These are phyloP conservation scores for Eriocheir sinensis DNA, from an alignment of 1,140 invertebrate species.

Conservation along the genomic window DNA sequence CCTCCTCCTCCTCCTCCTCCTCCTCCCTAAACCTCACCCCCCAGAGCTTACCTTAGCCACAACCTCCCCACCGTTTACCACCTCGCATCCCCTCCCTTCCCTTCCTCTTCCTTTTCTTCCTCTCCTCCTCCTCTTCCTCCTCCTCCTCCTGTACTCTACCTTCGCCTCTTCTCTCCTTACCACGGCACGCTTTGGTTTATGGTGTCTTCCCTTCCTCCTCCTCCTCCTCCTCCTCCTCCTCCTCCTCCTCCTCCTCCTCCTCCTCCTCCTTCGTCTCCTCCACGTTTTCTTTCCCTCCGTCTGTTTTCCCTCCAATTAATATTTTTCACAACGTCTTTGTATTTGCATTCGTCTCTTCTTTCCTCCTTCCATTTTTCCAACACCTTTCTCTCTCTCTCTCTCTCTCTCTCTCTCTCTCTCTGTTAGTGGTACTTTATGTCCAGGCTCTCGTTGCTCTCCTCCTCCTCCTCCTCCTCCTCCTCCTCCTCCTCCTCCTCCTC, in stretches of 20 bases:
- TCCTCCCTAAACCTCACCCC: neutral
- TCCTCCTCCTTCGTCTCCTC: neutral
- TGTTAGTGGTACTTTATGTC: too few relatives aligned
- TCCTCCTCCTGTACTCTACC: neutral
- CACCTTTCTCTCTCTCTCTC: neutral
- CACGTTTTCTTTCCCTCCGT: neutral
- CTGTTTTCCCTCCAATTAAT: neutral
- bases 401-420: neutral
- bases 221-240: neutral
- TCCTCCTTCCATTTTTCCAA: neutral
- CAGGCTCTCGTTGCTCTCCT: neutral
- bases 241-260: neutral
- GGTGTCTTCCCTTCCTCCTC: neutral
- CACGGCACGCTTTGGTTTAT: conserved; percentile 4
- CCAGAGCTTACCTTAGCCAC: neutral
- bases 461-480: neutral
- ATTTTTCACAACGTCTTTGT: neutral
- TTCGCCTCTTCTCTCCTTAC: neutral
- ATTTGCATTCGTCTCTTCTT: neutral
- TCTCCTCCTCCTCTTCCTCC: too few relatives aligned
- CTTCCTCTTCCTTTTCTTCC: neutral
- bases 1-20: neutral
- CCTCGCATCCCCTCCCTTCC: neutral
- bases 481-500: neutral
- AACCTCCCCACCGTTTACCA: conserved; percentile 1